Base-by-base conservation (phyloP, 2,888 invertebrate genomes). In the Tenthredo scrophulariae region DNA sequence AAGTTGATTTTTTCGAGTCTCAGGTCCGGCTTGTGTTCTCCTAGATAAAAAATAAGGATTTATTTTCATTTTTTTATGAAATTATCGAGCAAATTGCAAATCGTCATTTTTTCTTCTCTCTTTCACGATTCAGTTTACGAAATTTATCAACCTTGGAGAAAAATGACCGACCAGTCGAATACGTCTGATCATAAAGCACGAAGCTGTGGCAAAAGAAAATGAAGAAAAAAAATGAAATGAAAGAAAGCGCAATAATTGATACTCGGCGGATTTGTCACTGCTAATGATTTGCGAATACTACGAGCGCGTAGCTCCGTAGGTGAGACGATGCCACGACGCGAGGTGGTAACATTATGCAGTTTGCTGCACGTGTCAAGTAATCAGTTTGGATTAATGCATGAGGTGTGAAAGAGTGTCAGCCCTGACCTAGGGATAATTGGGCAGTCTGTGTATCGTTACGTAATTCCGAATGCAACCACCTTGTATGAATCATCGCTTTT, bases 361-460 rank as follows among this genome's bases (percentile, higher is more conserved):
- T 65, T 50, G 62, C 29, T 77, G 62, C 83, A 83, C 83, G 83
- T 83, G 83, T 83, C 83, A 22, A 22, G 65, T 83, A 83, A 83
- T 83, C 83, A 83, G 83, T 65, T 29, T 43, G 67, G 83, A 83
- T 83, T 83, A 83, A 83, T 83, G 65, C 83, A 83, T 70, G 83
- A 83, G 83, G 67, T 83, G 83, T 70, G 83, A 83, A 83, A 83
- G 83, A 83, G 83, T 70, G 83, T 29, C 83, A 83, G 83, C 70
- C 83, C 83, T 83, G 83, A 83, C 83, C 83, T 83, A 83, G 67
- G 83, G 83, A 65, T 83, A 83, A 83, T 83, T 83, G 83, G 83
- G 83, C 46, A 70, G 67, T 83, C 83, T 54, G 62, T 83, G 70
- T 46, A 70, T 83, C 67, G 67, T 70, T 83, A 65, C 67, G 83